Percentiles rank a stretch among this genome's conserved stretches.
These are phyloP conservation scores for Drosophila buzzatii DNA, from an alignment of 2,888 invertebrate species.

Conservation along the genomic window DNA sequence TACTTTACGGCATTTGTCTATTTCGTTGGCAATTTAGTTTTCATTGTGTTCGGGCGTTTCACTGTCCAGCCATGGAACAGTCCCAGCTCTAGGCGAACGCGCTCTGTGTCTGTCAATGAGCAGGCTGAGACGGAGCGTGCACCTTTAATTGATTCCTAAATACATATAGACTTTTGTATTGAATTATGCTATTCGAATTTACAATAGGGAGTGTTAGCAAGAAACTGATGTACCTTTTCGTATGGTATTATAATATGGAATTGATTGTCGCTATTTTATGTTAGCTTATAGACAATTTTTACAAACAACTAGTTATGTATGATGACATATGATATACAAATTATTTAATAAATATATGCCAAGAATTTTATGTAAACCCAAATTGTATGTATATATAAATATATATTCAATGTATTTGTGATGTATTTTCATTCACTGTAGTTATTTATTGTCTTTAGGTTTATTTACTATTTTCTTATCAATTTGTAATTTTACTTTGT, in stretches of 20 bases:
- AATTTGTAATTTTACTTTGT: not conserved
- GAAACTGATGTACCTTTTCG: slow-evolving; percentile 70
- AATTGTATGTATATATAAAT: not conserved
- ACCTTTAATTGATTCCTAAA: slow-evolving; percentile 60
- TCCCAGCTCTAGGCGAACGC: slow-evolving; percentile 66
- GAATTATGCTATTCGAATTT: slow-evolving; percentile 26
- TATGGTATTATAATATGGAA: slow-evolving; percentile 55
- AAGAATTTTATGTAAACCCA: slow-evolving; percentile 31
- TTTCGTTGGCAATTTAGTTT: slow-evolving; percentile 89
- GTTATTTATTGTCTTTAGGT: not conserved
- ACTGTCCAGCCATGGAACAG: slow-evolving; percentile 90
- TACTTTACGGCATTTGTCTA: slow-evolving; percentile 90
- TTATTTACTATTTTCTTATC: not conserved
- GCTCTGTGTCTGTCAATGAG: not conserved
- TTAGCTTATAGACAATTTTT: slow-evolving; percentile 28
- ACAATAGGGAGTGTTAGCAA: slow-evolving; percentile 31
- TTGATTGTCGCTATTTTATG: slow-evolving; percentile 51
- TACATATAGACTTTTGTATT: not conserved
- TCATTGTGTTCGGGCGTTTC: slow-evolving; percentile 89
- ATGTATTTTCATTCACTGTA: not conserved
- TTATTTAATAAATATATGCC: slow-evolving; percentile 27
- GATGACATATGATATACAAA: slow-evolving; percentile 33
- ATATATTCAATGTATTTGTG: not conserved
- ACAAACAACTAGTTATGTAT: slow-evolving; percentile 30
- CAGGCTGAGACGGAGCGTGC: slow-evolving; percentile 40